Base-by-base conservation (phyloP, 2,888 invertebrate genomes). In the Drosophila emarginata region DNA sequence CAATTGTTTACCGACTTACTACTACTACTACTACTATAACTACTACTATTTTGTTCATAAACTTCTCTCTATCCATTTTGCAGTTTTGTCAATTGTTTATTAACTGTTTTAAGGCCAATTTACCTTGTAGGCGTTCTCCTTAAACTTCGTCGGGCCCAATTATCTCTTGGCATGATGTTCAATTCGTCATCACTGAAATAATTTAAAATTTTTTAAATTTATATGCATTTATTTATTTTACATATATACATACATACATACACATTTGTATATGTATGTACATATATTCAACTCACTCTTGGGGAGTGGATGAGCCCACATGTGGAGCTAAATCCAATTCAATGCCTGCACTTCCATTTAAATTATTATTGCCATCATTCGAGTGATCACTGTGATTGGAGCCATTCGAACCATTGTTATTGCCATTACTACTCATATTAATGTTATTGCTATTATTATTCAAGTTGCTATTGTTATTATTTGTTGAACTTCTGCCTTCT, bases 141-240 rank as follows among this genome's bases (percentile, higher is more conserved):
- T 59, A 97, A 93, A 89, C 97, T 97, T 56, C 96, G 97, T 84
- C 97, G 93, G 52, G 96, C 94, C 97, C 97, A 97, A 61, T 96
- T 95, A 91, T 97, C 96, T 88, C 97, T 93, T 86, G 95, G 95
- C 78, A 96, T 93, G 40, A 92, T 93, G 78, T 92, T 93, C 75
- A 93, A 90, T 72, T 94, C 94, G 80, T 93, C 94, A 86, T 94
- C 94, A 79, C 92, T 92, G 84, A 54, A 70, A 59, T 53, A 9
- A 32, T 32, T 28, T 28, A 1, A 1, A 28, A 32, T 26, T 9
- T 59, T 52, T 21, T 36, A 40, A 12, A n/a, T n/a, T 15, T 26
- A 23, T 50, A 28, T 14, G 2, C 5, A 4, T 6, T 59, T 39
- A 72, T 70, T 67, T 67, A 71, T 59, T 40, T 3, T 14, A 36